Evolutionary conservation across 2,888 invertebrate genomes (phyloP), one percentile per base, ranked within the genome.

Genomic region (Ceraclea dissimilis): DNA sequence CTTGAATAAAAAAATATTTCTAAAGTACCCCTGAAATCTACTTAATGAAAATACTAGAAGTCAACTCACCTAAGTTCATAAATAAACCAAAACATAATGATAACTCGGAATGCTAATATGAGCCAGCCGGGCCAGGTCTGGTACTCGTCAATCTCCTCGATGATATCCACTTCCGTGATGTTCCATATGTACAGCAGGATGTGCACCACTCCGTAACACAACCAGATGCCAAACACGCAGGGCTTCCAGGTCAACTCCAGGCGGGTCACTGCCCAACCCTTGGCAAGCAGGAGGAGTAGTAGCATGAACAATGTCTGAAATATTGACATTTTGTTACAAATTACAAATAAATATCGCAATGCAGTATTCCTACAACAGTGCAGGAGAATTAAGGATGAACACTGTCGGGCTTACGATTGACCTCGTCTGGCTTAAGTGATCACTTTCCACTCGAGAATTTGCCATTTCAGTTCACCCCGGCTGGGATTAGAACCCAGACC

Each of bases 71-170:
- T 77, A n/a, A 83, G 69, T 67, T 86, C 86, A 54, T 86, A 79
- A 26, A 94, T 78, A 71, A 94, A 94, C 93, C 93, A 94, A 51
- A 87, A 74, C 86, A 93, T 93, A 65, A 93, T 90, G 50, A 86
- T 75, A 49, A 91, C 84, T 48, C 94, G 81, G 63, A 97, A 84
- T 22, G 88, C 84, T 1, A 98, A 81, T 60, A 96, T 93, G 61
- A 96, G 80, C 88, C 94, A 94, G 4, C 97, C 97, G 0, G 97
- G 96, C 93, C 94, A 94, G 0, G 96, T 95, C 73, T 96, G 94
- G 74, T 95, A 98, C 69, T 97, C 94, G 68, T 96, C 96, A 54
- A 93, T 90, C 69, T 97, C 96, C 70, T 94, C 93, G 64, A 96
- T 90, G 51, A 93, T 91, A 70, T 97, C 94, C 43, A 97, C 90